Conservation (phyloP, 2,888 invertebrate genomes). For the Perdita meconis region DNA sequence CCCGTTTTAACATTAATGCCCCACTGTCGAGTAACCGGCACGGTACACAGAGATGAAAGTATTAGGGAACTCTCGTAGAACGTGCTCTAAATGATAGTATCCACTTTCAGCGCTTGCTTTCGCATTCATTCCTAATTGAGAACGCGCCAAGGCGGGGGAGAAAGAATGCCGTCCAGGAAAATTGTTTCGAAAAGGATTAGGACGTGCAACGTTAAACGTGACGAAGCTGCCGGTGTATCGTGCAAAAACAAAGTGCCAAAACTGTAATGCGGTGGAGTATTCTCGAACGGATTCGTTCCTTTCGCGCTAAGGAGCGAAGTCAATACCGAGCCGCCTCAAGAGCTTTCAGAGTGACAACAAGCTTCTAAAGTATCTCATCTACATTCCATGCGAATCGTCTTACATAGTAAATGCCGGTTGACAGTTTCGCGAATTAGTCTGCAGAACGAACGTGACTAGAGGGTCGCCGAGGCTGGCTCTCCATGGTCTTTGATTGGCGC, state of each 20-base stretch:
- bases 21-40: conserved; percentile 26
- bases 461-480: background rate
- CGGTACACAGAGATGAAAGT: conserved; percentile 7
- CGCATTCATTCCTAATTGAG: conserved; percentile 5
- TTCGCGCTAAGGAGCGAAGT: conserved; percentile 13
- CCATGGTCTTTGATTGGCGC: conserved; percentile 57
- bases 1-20: conserved; percentile 37
- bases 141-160: background rate
- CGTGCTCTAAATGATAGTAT: background rate
- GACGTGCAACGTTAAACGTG: too few relatives aligned
- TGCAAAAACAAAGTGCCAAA: too few relatives aligned
- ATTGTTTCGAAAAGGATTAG: background rate
- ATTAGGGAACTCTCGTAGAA: conserved; percentile 32
- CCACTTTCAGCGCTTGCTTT: conserved; percentile 14
- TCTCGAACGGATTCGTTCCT: background rate
- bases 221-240: too few relatives aligned
- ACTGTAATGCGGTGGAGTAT: too few relatives aligned
- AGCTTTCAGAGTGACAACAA: conserved; percentile 29
- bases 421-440: conserved; percentile 62
- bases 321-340: background rate
- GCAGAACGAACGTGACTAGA: conserved; percentile 51
- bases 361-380: conserved; percentile 45
- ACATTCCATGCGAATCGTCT: conserved; percentile 57
- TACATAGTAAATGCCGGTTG: conserved; percentile 61
- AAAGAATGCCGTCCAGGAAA: background rate